Evolutionary conservation across 2,888 invertebrate species (phyloP).

Genomic region (Drosophila mimica): DNA sequence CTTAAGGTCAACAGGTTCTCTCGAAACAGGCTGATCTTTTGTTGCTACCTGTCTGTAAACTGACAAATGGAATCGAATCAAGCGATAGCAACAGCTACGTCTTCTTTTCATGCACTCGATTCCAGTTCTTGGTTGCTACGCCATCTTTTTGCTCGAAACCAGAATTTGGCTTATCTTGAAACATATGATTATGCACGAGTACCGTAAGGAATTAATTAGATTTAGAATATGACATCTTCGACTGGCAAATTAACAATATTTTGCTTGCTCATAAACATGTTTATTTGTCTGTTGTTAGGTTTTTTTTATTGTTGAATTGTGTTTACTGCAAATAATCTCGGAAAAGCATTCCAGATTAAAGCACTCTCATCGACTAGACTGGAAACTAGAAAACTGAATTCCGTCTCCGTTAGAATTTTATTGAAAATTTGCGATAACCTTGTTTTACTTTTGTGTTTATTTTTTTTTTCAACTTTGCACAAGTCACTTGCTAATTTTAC

Average conservation of each 20-base stretch:
- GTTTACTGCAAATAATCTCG: constrained; percentile 18
- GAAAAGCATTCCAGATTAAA: constrained; percentile 47
- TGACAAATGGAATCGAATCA: constrained; percentile 1
- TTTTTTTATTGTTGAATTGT: constrained; percentile 17
- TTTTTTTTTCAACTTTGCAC: neutral
- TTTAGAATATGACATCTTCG: constrained; percentile 2
- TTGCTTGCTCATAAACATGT: constrained; percentile 29
- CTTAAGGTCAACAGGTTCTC: constrained; percentile 67
- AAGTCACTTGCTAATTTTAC: neutral
- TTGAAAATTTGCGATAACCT: constrained; percentile 16
- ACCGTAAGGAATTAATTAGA: constrained; percentile 5
- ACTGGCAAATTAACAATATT: constrained; percentile 5
- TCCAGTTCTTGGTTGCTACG: constrained; percentile 43
- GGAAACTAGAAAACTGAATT: constrained; percentile 3
- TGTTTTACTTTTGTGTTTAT: neutral
- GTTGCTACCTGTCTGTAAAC: constrained; percentile 23
- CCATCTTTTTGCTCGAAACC: constrained; percentile 8
- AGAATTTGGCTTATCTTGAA: constrained; percentile 28
- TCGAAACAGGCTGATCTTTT: constrained; percentile 20
- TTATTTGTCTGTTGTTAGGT: constrained; percentile 5
- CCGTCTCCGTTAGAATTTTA: neutral
- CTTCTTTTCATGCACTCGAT: neutral
- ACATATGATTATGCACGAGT: constrained; percentile 4
- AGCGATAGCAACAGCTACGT: constrained; percentile 4
- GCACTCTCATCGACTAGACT: constrained; percentile 28